Percentiles rank a stretch among this genome's conserved stretches.
These are phyloP conservation scores for Gallinago paraguaiae DNA, from an alignment of 2,113 vertebrate species.

Conservation along the genomic window DNA sequence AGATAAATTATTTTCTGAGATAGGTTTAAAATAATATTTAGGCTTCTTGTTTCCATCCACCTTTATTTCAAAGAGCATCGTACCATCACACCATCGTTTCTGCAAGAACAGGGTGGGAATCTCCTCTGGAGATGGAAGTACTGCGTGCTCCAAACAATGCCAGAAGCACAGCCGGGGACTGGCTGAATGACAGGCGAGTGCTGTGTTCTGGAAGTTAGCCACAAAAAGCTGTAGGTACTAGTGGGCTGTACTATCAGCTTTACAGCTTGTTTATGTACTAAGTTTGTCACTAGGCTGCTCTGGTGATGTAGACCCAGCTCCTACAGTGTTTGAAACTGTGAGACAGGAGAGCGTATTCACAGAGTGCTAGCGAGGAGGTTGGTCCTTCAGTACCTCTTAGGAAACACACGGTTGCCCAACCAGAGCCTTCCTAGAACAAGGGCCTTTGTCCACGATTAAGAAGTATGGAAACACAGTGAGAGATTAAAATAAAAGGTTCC, in stretches of 20 bases:
- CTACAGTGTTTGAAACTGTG: neutral
- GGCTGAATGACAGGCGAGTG: neutral
- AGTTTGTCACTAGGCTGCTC: neutral
- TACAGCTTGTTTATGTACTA: neutral
- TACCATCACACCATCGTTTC: neutral
- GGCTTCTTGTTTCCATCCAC: neutral
- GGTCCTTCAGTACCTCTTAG: neutral
- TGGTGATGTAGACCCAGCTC: neutral
- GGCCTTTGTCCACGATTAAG: neutral
- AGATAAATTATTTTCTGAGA: neutral
- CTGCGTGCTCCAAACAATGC: neutral
- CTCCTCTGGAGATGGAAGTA: neutral
- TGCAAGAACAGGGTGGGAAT: neutral
- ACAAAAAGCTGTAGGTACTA: neutral
- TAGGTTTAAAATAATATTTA: neutral
- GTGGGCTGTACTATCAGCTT: neutral
- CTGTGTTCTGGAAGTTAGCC: neutral
- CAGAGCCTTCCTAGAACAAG: neutral
- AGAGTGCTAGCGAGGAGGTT: neutral
- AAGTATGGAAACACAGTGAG: constrained; percentile 13
- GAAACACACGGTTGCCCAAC: neutral
- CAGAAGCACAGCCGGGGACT: neutral
- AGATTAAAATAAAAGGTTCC: neutral
- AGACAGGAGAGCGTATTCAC: neutral
- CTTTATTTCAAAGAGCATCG: neutral